A percentile compares a stretch with the other conserved stretches of the same genome.
These are phyloP conservation scores for Drosophila limbata DNA, from an alignment of 2,888 invertebrate genomes.

Conservation along the genomic window DNA sequence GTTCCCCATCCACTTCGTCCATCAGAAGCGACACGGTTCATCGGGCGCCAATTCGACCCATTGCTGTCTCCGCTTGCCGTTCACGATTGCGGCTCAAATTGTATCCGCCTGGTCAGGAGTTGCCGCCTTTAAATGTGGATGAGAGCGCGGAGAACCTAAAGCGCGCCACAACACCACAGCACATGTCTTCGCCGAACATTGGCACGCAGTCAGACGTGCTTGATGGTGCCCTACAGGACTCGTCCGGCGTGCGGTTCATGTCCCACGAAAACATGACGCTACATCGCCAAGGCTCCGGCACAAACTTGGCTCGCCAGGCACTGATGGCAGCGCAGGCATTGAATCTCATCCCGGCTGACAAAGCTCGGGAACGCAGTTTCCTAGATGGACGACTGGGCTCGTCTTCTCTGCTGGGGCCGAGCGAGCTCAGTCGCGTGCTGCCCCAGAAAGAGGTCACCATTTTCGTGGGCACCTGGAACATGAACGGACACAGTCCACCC, in stretches of 20 bases:
- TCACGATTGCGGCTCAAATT: slow-evolving; percentile 84
- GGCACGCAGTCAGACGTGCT: slow-evolving; percentile 73
- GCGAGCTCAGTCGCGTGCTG: slow-evolving; percentile 94
- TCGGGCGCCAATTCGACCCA: slow-evolving; percentile 81
- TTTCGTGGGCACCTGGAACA: slow-evolving; percentile 98
- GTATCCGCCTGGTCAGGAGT: slow-evolving; percentile 83
- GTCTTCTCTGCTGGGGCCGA: slow-evolving; percentile 92
- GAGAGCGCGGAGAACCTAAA: slow-evolving; percentile 66
- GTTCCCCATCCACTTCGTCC: slow-evolving; percentile 82
- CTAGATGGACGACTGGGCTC: slow-evolving; percentile 92
- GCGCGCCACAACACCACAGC: slow-evolving; percentile 82
- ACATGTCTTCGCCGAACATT: slow-evolving; percentile 85
- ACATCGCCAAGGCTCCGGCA: slow-evolving; percentile 72
- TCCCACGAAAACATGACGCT: slow-evolving; percentile 84
- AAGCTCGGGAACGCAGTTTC: slow-evolving; percentile 93
- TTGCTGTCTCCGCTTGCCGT: slow-evolving; percentile 84
- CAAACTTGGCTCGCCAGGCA: slow-evolving; percentile 88
- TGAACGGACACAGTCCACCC: slow-evolving; percentile 95
- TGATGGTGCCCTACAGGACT: slow-evolving; percentile 55
- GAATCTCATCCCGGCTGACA: slow-evolving; percentile 92
- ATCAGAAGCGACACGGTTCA: slow-evolving; percentile 75
- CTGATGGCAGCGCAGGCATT: slow-evolving; percentile 92
- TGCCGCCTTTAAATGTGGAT: slow-evolving; percentile 56
- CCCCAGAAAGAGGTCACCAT: slow-evolving; percentile 94
- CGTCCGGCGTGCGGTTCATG: slow-evolving; percentile 77